These are phyloP conservation scores for Sminthurides aquaticus DNA, from an alignment of 2,888 invertebrate genomes.

Conservation along the genomic window DNA sequence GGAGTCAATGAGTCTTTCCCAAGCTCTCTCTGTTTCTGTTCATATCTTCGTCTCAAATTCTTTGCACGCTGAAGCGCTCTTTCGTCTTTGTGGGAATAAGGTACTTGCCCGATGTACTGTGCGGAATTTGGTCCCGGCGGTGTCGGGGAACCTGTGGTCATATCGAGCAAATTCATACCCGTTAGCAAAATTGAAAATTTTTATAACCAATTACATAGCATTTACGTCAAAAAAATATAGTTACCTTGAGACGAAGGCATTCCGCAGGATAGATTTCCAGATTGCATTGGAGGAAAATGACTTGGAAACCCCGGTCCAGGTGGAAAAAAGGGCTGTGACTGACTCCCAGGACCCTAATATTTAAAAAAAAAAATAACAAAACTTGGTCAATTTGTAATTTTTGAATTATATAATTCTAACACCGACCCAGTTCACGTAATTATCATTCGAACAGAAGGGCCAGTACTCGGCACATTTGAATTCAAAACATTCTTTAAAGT, in stretches of 20 bases:
- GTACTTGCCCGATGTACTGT: slow-evolving; percentile 31
- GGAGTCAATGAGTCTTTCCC: slow-evolving; percentile 18
- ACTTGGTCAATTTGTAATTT: too few species aligned
- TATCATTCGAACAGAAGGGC: too few species aligned
- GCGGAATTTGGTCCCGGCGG: slow-evolving; percentile 25
- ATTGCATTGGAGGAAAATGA: slow-evolving; percentile 37
- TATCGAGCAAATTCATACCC: too few species aligned
- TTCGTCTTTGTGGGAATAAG: slow-evolving; percentile 61
- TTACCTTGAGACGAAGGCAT: slow-evolving; percentile 35
- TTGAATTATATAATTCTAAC: too few species aligned
- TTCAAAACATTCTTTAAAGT: too few species aligned
- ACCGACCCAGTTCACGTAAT: too few species aligned
- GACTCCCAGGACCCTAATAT: slow-evolving; percentile 40
- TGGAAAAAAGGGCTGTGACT: slow-evolving; percentile 40
- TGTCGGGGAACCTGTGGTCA: slow-evolving; percentile 27
- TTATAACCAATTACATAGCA: too few species aligned
- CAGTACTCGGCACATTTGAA: too few species aligned
- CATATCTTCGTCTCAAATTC: slow-evolving; percentile 68
- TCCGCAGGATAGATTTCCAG: slow-evolving; percentile 37
- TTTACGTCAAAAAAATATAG: too few species aligned
- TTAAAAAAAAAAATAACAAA: slow-evolving; percentile 12
- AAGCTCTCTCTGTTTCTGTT: slow-evolving; percentile 52
- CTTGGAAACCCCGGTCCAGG: slow-evolving; percentile 40
- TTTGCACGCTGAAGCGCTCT: slow-evolving; percentile 67
- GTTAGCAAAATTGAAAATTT: slow-evolving; percentile 11